phyloP scores from a whole-genome alignment of 2,797 vertebrate genomes.

The Botia almorhae region DNA sequence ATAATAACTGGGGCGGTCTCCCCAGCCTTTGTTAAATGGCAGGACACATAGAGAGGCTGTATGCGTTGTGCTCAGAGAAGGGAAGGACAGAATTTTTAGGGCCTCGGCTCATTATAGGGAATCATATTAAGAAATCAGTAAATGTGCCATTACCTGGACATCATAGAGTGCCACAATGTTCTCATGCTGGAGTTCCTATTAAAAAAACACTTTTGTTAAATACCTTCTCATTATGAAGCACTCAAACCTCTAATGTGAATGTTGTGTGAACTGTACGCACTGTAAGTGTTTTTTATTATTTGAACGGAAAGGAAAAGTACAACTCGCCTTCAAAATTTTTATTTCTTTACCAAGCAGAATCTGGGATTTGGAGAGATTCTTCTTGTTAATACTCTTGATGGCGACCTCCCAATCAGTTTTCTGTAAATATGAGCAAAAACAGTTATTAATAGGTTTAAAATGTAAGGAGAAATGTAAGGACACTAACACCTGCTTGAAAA shows the following conservation, averaged over 20 bases:
- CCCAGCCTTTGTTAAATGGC: slow-evolving; percentile 22
- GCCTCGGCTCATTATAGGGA: not conserved
- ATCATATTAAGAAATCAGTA: not conserved
- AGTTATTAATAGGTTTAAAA: too few species aligned
- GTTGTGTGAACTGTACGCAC: not conserved
- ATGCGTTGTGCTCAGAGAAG: slow-evolving; percentile 4
- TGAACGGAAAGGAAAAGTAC: not conserved
- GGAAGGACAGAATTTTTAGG: not conserved
- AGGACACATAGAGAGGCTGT: not conserved
- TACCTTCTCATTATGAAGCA: slow-evolving; percentile 18
- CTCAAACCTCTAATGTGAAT: not conserved
- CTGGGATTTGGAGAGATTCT: slow-evolving; percentile 89
- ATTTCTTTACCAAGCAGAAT: slow-evolving; percentile 92
- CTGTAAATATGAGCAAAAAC: slow-evolving; percentile 67
- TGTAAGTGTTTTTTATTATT: not conserved
- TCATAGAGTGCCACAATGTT: slow-evolving; percentile 98
- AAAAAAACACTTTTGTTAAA: slow-evolving; percentile 54
- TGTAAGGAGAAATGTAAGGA: not conserved
- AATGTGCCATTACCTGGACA: slow-evolving; percentile 85
- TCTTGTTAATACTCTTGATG: slow-evolving; percentile 93
- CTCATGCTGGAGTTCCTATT: slow-evolving; percentile 96
- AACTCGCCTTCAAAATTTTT: slow-evolving; percentile 86
- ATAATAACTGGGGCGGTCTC: slow-evolving; percentile 40
- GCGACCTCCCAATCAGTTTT: slow-evolving; percentile 93
- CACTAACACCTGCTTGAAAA: not conserved